Base-by-base conservation (phyloP, 1,140 invertebrate genomes). In the Dolichoris vasculosae region DNA sequence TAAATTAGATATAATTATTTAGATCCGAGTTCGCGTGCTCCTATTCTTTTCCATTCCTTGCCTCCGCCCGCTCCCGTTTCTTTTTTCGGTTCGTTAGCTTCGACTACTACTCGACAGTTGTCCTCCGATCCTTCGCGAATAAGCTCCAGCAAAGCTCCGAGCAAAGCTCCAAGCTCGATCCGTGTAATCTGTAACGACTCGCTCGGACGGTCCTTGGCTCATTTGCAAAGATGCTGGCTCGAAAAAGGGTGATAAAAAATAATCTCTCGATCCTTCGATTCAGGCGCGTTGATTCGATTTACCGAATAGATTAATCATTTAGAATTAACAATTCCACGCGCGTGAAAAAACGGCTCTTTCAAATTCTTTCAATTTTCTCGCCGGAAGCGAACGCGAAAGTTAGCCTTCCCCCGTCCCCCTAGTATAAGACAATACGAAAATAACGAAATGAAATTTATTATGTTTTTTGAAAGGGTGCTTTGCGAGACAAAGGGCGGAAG, bases 221-320 rank as follows among this genome's bases (percentile, higher is more conserved):
- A 15, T 46, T 23, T 20, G 48, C 40, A 30, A 89, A 82, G 67
- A 92, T 92, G 92, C 87, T 92, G 87, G 88, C 87, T 15, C 48
- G 88, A 73, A 90, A 88, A 88, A 90, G 90, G 89, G 92, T 92
- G 32, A 17, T 67, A 76, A n/a, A n/a, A n/a, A n/a, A n/a, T 84
- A 59, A 13, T 64, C 8, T 17, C 48, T 51, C 8, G 8, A 51
- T 64, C 15, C 4, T 64, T 32, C 63, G 7, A 32, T 30, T n/a
- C n/a, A n/a, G n/a, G n/a, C n/a, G n/a, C n/a, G n/a, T n/a, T n/a
- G n/a, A n/a, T n/a, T n/a, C n/a, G n/a, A n/a, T n/a, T n/a, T n/a
- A n/a, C n/a, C n/a, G n/a, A n/a, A n/a, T n/a, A n/a, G n/a, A n/a
- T n/a, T n/a, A n/a, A n/a, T n/a, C n/a, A n/a, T n/a, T n/a, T n/a